Evolutionary conservation across 1,140 invertebrate species (phyloP), one percentile per base, ranked within the genome.

Genomic region (Zophobas morio): DNA sequence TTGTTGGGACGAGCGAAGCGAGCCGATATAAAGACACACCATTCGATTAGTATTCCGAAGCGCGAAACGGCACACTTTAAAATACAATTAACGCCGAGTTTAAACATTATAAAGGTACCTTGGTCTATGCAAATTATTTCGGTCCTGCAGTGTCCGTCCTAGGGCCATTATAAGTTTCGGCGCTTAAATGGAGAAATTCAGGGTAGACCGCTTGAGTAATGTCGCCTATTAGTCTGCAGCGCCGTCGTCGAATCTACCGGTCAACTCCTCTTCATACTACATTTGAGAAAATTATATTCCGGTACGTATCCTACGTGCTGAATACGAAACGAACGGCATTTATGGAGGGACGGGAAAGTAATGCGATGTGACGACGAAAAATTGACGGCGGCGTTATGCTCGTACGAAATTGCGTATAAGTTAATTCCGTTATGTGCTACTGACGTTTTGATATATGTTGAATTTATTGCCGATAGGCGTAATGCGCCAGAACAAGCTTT

Each of bases 141-240:
- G 37, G 60, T 42, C 60, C 60, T 66, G 60, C 60, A 42, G 54
- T 63, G 60, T 66, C 60, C 60, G 60, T 66, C 60, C 60, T 66
- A 42, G 37, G 37, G 60, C 60, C 60, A 66, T 66, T 66, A 66
- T 66, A 66, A 66, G 60, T 66, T 66, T 66, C 60, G 42, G 37
- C 60, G 39, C 42, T 66, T 66, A 66, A 46, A 37, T 66, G 39
- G 6, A 66, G 60, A 66, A 66, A 66, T 66, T 66, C 60, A 40
- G 60, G 60, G 60, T 66, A 40, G 60, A 66, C 60, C 60, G 60
- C 60, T 66, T 66, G 60, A 66, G 42, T 66, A 66, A 66, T 66
- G 60, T 66, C 60, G 8, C 39, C 60, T 34, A 66, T 66, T 66
- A 66, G 60, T 66, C 40, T 6, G 42, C 60, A 66, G 42, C 42